Percentiles rank a stretch among this genome's conserved stretches.
phyloP scores from a whole-genome alignment of 1,140 invertebrate species.

The Antheraea mylitta region DNA sequence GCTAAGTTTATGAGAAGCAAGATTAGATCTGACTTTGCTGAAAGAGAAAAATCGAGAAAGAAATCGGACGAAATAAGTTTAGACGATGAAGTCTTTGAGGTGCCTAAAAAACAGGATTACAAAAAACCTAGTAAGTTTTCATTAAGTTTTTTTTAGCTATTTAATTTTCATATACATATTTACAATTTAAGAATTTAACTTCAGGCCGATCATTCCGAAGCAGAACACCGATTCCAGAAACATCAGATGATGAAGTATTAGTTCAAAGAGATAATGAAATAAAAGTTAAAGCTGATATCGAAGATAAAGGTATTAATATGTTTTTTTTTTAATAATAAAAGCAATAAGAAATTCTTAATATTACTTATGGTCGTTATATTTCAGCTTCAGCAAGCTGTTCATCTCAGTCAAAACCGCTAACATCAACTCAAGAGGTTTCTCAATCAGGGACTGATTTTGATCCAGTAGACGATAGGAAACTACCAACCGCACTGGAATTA shows the following conservation, averaged over 20 bases:
- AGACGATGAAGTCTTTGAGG: conserved; percentile 27
- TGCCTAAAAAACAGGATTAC: neutral
- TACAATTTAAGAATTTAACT: neutral
- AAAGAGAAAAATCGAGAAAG: conserved; percentile 49
- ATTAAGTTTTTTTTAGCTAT: neutral
- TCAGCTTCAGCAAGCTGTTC: conserved; percentile 47
- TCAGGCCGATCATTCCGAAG: conserved; percentile 59
- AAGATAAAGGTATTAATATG: conserved; percentile 52
- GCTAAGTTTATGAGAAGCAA: conserved; percentile 91
- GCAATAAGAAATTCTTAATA: conserved; percentile 17
- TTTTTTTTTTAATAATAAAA: conserved; percentile 6
- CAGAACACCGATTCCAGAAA: conserved; percentile 75
- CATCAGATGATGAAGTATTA: conserved; percentile 59
- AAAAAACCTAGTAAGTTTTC: conserved; percentile 6
- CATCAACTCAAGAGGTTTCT: conserved; percentile 45
- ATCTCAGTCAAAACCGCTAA: conserved; percentile 44
- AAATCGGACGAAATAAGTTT: conserved; percentile 38
- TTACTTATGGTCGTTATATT: neutral
- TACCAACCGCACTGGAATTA: conserved; percentile 34
- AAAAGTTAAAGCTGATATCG: conserved; percentile 67
- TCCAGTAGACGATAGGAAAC: conserved; percentile 27
- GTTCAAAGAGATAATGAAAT: conserved; percentile 52
- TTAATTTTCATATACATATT: neutral
- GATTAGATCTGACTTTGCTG: conserved; percentile 79
- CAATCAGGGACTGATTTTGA: conserved; percentile 42